Evolutionary conservation across 2,113 vertebrate genomes (phyloP).

Genomic region (Burhinus bistriatus): DNA sequence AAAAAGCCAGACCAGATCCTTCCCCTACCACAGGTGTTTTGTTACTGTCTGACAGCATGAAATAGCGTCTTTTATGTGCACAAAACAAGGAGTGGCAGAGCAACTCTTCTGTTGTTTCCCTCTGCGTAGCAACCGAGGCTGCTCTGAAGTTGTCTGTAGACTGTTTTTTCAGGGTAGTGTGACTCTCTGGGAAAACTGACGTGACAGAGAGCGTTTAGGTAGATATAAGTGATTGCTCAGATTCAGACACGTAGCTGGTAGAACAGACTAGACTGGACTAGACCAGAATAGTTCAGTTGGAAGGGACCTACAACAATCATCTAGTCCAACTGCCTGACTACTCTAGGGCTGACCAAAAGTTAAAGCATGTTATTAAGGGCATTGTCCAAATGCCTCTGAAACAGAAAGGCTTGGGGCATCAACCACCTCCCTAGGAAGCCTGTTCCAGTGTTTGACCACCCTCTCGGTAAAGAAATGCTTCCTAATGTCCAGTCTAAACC

Average conservation of each 20-base stretch:
- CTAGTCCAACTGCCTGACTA: not conserved
- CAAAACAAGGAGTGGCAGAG: slow-evolving; percentile 26
- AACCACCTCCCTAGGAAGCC: not conserved
- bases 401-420: fast-evolving
- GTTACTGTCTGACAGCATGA: not conserved
- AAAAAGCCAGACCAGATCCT: not conserved
- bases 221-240: not conserved
- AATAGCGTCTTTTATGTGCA: not conserved
- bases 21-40: not conserved
- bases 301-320: not conserved
- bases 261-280: not conserved
- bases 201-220: not conserved
- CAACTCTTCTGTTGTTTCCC: not conserved
- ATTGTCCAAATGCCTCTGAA: not conserved
- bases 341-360: not conserved
- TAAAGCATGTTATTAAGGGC: not conserved
- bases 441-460: not conserved
- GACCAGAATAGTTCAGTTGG: not conserved
- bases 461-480: not conserved
- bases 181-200: not conserved
- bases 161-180: not conserved
- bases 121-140: not conserved
- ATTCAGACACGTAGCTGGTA: not conserved
- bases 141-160: not conserved
- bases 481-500: not conserved